phyloP scores from a whole-genome alignment of 1,140 invertebrate species.

The Drosophila ohnishii region DNA sequence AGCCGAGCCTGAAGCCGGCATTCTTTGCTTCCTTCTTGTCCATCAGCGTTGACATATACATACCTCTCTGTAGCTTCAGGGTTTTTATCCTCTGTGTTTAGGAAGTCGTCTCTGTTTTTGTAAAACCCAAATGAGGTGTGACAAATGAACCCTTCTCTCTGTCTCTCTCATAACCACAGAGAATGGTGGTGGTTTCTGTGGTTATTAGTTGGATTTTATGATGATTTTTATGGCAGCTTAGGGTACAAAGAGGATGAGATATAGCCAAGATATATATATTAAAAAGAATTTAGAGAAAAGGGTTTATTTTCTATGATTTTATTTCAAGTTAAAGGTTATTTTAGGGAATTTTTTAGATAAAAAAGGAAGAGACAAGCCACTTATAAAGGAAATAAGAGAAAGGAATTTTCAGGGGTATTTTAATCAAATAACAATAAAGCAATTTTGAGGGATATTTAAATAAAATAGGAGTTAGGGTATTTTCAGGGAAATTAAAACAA shows the following conservation, averaged over 20 bases:
- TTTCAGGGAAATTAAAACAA: no score
- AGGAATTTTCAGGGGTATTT: not conserved
- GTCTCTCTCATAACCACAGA: not conserved
- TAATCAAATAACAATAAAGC: no score
- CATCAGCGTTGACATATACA: constrained; percentile 57
- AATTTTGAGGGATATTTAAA: no score
- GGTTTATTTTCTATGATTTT: not conserved
- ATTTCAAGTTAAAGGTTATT: not conserved
- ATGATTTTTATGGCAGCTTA: constrained; percentile 2
- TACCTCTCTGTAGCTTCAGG: constrained; percentile 19
- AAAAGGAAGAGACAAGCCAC: not conserved
- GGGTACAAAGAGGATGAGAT: not conserved
- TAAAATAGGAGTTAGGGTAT: no score
- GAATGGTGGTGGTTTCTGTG: not conserved
- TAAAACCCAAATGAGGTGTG: constrained; percentile 27
- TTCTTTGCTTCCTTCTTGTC: constrained; percentile 9
- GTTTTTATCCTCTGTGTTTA: not conserved
- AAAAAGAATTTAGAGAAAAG: not conserved
- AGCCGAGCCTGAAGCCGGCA: constrained; percentile 12
- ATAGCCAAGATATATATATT: not conserved
- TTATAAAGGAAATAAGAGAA: not conserved
- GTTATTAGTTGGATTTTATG: constrained; percentile 14
- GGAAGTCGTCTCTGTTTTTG: not conserved
- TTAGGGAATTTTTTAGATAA: no score
- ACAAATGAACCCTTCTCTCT: constrained; percentile 16